A percentile compares a stretch with the other conserved stretches of the same genome.
Evolutionary conservation across 2,888 invertebrate genomes (phyloP).

Genomic region (Lomographa bimaculata): DNA sequence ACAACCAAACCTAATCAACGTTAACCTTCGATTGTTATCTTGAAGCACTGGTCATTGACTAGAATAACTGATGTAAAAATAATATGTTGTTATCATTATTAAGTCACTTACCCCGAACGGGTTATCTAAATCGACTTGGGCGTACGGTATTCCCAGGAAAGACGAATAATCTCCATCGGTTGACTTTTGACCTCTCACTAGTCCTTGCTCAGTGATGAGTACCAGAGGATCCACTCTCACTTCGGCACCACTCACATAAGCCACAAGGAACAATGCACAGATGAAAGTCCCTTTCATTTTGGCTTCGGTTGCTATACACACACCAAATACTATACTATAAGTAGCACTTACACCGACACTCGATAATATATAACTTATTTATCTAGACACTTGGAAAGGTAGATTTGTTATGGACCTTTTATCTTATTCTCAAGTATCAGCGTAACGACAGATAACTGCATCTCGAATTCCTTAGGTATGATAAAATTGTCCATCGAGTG

Average conservation of each 20-base stretch:
- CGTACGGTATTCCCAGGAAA: slow-evolving; percentile 74
- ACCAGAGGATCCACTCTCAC: slow-evolving; percentile 70
- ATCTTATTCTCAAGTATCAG: slow-evolving; percentile 33
- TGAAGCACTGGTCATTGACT: slow-evolving; percentile 13
- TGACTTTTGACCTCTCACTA: slow-evolving; percentile 65
- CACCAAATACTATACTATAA: slow-evolving; percentile 18
- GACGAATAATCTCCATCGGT: slow-evolving; percentile 64
- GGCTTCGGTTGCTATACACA: slow-evolving; percentile 17
- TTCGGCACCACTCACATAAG: slow-evolving; percentile 37
- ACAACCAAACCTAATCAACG: too few relatives aligned
- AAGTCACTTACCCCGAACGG: slow-evolving; percentile 72
- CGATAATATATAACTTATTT: slow-evolving; percentile 43
- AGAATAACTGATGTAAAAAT: slow-evolving; percentile 1
- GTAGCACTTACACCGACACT: slow-evolving; percentile 22
- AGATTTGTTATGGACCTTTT: slow-evolving; percentile 37
- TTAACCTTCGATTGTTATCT: slow-evolving; percentile 10
- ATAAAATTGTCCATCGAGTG: slow-evolving; percentile 1
- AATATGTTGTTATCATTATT: slow-evolving; percentile 11
- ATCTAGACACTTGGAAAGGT: slow-evolving; percentile 53
- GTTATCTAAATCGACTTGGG: slow-evolving; percentile 57
- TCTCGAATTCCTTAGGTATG: slow-evolving; percentile 27
- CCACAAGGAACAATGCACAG: slow-evolving; percentile 32
- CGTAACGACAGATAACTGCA: slow-evolving; percentile 31
- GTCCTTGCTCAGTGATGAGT: slow-evolving; percentile 58
- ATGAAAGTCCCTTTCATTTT: slow-evolving; percentile 39